These are phyloP conservation scores for Nomada lathburiana DNA, from an alignment of 2,888 invertebrate genomes.

Conservation along the genomic window DNA sequence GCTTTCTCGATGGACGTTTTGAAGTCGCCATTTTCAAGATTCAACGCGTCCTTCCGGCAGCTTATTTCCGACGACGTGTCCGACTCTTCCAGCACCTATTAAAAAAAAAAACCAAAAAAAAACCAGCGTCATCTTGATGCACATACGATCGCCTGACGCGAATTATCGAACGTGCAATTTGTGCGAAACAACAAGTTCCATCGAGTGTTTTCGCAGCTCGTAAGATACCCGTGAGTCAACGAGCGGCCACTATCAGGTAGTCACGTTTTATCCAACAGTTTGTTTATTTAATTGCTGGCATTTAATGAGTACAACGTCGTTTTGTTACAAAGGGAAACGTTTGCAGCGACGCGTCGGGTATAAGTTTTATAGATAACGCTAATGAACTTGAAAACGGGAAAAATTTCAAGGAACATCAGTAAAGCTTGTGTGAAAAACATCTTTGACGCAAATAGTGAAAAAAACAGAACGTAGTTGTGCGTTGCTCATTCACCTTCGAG, in stretches of 20 bases:
- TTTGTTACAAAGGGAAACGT: neutral
- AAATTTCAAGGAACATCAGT: neutral
- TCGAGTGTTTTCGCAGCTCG: neutral
- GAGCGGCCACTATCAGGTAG: neutral
- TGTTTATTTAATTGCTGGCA: constrained; percentile 26
- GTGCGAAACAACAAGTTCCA: neutral
- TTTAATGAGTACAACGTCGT: neutral
- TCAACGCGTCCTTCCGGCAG: constrained; percentile 83
- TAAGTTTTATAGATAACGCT: constrained; percentile 2
- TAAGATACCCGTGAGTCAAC: neutral
- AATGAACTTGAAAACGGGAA: constrained; percentile 12
- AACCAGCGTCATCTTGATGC: constrained; percentile 55
- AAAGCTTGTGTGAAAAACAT: constrained; percentile 13
- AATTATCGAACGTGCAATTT: constrained; percentile 7
- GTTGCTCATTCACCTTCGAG: neutral
- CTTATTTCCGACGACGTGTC: constrained; percentile 85
- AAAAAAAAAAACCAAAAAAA: constrained; percentile 55
- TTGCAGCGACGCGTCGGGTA: neutral
- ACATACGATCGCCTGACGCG: neutral
- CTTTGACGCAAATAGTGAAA: constrained; percentile 30
- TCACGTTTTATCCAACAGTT: neutral
- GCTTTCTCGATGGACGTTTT: constrained; percentile 83
- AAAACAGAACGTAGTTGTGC: constrained; percentile 15
- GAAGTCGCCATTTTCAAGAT: constrained; percentile 83
- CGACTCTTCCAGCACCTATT: constrained; percentile 85